A percentile compares a stretch with the other conserved stretches of the same genome.
Conservation (phyloP, 53 echinoderm and acorn worm species). For the Echinarachnius parma region DNA sequence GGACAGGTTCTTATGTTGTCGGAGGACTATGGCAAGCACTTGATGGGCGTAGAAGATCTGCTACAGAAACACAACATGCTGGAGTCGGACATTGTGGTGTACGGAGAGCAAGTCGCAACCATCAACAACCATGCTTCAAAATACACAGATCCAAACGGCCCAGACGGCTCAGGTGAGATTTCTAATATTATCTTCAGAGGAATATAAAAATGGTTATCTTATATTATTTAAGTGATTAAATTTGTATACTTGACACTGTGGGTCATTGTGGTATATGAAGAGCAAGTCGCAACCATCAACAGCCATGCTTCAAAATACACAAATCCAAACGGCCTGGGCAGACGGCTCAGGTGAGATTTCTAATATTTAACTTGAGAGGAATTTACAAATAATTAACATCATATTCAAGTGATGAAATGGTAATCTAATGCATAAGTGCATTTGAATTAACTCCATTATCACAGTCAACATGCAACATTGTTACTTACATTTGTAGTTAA, state of each 20-base stretch:
- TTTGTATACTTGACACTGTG: no score
- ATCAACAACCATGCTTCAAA: slow-evolving; percentile 88
- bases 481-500: no score
- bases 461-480: no score
- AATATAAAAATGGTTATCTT: no score
- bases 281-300: slow-evolving; percentile 80
- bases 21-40: slow-evolving; percentile 96
- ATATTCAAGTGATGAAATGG: no score
- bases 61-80: slow-evolving; percentile 91
- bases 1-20: slow-evolving; percentile 86
- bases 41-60: slow-evolving; percentile 97
- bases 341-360: slow-evolving; percentile 88
- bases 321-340: slow-evolving; percentile 79
- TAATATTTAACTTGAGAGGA: no score
- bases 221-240: no score
- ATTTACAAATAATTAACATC: no score
- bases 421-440: no score
- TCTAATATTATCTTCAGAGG: no score
- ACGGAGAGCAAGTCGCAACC: slow-evolving; percentile 78
- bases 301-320: slow-evolving; percentile 81
- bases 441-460: no score
- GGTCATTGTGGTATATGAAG: slow-evolving; percentile 88
- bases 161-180: slow-evolving; percentile 85
- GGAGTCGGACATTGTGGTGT: slow-evolving; percentile 87
- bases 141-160: slow-evolving; percentile 83